Base-by-base conservation (phyloP, 2,113 vertebrate species). In the Pelodiscus sinensis region DNA sequence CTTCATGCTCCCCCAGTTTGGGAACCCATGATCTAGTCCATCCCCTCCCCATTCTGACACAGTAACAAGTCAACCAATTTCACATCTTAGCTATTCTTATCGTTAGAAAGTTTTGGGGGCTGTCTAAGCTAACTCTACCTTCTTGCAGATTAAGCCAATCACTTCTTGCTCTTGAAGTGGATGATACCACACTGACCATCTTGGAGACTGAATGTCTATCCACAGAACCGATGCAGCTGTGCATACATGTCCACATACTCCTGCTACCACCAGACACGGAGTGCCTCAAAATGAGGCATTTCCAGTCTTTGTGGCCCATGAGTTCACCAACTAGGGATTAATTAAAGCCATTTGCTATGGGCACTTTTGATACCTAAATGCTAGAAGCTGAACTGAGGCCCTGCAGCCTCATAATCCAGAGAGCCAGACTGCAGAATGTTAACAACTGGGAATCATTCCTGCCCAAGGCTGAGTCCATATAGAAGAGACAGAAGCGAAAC, bases 251-350 rank as follows among this genome's bases (percentile, higher is more conserved):
- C 18, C 6, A 2, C 9, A 24, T 50, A 38, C n/a, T 81, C 54
- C 4, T 54, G 6, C 2, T 50, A 22, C 9, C 51, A 55, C 73
- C 27, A 7, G 21, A 2, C 71, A 9, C 31, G 15, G 65, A 25
- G 14, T 1, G 3, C 16, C 25, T 15, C 1, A 0, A 1, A 2
- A 4, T 22, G 52, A 31, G 2, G n/a, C 10, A 15, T 29, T 56
- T 4, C 80, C 75, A 1, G n/a, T 35, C 84, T 56, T n/a, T 1
- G 1, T 13, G 14, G 10, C 11, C 0, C 7, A 1, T 18, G 44
- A 14, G 73, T 73, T 29, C 71, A 50, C 82, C n/a, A 9, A 1
- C 29, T 54, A 10, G 54, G 29, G n/a, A n/a, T 51, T 62, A 60
- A 25, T 50, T 58, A 83, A 79, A 44, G 24, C 31, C 54, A 84